phyloP scores from a whole-genome alignment of 2,888 invertebrate species.

The Eupithecia centaureata region DNA sequence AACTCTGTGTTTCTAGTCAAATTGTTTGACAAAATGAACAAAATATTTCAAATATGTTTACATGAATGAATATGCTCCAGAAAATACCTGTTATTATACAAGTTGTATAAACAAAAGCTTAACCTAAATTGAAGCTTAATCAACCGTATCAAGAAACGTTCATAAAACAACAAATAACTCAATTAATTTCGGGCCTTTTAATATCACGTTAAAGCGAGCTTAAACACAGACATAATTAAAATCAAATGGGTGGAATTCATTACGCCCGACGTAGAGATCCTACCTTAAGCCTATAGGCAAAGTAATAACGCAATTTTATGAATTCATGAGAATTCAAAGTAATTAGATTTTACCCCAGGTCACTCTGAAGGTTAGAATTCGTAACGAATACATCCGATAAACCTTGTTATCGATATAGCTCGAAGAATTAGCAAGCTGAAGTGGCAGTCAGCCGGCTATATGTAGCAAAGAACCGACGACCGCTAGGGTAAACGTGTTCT shows the following conservation, averaged over 20 bases:
- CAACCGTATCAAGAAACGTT: constrained; percentile 25
- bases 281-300: constrained; percentile 37
- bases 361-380: no score
- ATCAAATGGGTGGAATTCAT: constrained; percentile 57
- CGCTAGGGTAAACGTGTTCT: no score
- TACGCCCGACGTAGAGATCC: constrained; percentile 51
- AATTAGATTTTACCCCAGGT: background rate
- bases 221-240: constrained; percentile 51
- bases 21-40: no score
- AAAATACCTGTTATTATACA: no score
- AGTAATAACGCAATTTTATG: background rate
- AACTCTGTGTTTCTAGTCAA: no score
- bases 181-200: constrained; percentile 37
- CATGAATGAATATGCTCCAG: background rate
- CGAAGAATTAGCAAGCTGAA: no score
- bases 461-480: no score
- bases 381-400: no score
- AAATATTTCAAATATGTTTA: background rate
- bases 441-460: no score
- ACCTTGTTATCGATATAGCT: no score
- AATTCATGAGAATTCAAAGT: background rate
- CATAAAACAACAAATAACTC: constrained; percentile 37
- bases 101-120: constrained; percentile 7
- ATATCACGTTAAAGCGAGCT: constrained; percentile 41
- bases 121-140: constrained; percentile 18